Evolutionary conservation across 92 coral and sea anemone species (phyloP), one percentile per base, ranked within the genome.

Genomic region (Parazoanthus swiftii): DNA sequence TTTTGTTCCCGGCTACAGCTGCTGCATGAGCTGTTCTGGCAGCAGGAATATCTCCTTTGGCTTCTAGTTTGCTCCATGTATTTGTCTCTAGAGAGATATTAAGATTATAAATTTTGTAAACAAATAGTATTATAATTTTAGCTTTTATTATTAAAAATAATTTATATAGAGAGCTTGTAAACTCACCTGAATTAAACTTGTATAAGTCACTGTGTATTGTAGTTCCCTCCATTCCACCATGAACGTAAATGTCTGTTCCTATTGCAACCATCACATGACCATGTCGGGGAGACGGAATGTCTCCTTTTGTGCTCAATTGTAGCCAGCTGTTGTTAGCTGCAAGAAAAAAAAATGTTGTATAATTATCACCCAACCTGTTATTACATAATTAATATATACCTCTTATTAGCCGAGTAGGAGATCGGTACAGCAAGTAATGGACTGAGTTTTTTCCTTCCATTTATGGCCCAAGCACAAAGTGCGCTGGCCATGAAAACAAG

Each of bases 161-260:
- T 4, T 39, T 39, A 39, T 39, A 39, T 4, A 39, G 2, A 39
- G 42, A 29, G 33, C 33, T n/a, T 44, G 0, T 37, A 6, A 59
- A 29, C 78, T 21, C 54, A 95, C 99, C 95, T 86, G 96, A 93
- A 63, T 88, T 74, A 76, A 95, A 92, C 81, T 91, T 91, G 94
- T 93, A 93, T 18, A 97, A 86, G 85, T 97, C 99, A 85, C 88
- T 89, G 90, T 77, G 93, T 58, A 97, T 86, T 33, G 91, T 88
- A 13, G 93, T 95, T 74, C 98, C 99, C 89, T 98, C 98, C 98
- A 97, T 97, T 44, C 99, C 99, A 16, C 99, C 99, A 89, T 97
- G 99, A 75, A 97, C 38, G 59, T 83, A 97, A 86, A 95, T 90
- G 86, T 91, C 89, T 76, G 95, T 92, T 89, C 94, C 95, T 50